Percentiles rank a stretch among this genome's conserved stretches.
phyloP scores from a whole-genome alignment of 2,797 vertebrate species.

The Podargus strigoides region DNA sequence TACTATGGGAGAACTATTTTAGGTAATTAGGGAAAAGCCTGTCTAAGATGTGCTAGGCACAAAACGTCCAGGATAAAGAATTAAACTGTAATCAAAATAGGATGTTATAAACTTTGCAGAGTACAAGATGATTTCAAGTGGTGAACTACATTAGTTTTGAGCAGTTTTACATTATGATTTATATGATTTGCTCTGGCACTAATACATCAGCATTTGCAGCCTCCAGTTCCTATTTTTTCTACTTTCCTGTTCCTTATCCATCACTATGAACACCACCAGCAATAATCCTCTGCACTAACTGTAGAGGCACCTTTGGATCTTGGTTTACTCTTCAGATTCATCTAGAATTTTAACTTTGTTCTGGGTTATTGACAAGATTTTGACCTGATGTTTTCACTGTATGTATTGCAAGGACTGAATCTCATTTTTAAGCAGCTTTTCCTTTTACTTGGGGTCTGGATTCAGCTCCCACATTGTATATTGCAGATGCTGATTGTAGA shows the following conservation, averaged over 20 bases:
- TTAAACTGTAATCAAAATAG: constrained; percentile 15
- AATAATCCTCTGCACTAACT: background rate
- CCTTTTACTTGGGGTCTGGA: background rate
- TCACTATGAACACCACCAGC: background rate
- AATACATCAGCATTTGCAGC: background rate
- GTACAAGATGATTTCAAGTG: background rate
- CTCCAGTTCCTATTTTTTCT: background rate
- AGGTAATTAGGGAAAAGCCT: constrained; percentile 53
- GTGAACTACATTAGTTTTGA: background rate
- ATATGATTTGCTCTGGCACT: background rate
- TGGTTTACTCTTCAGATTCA: background rate
- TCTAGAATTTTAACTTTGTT: background rate
- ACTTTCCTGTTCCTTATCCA: background rate
- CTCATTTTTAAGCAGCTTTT: background rate
- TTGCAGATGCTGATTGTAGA: background rate
- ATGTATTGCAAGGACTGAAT: background rate
- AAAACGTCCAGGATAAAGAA: constrained; percentile 7
- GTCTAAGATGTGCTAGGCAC: constrained; percentile 14
- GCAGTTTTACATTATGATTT: background rate
- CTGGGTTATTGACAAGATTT: background rate
- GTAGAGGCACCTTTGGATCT: background rate
- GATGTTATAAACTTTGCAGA: background rate
- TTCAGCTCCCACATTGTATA: background rate
- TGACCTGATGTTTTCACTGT: background rate
- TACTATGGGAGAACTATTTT: constrained; percentile 45